These are phyloP conservation scores for Chaunax sp. DNA, from an alignment of 2,797 vertebrate genomes.

Conservation along the genomic window DNA sequence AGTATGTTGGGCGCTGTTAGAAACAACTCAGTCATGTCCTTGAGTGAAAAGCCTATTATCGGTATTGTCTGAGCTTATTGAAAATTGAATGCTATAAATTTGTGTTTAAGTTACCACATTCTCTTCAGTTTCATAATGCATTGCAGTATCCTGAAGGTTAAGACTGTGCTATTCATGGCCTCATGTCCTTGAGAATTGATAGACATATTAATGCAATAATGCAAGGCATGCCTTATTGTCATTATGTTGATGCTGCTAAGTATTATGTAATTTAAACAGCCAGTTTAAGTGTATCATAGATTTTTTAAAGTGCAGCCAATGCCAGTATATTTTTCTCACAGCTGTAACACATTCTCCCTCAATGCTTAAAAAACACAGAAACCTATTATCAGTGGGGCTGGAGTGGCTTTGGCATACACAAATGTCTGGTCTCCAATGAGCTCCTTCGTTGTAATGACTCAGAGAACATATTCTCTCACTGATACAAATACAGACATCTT, in stretches of 20 bases:
- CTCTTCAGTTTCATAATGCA: conserved; percentile 9
- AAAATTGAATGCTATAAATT: no score
- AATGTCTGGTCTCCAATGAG: background rate
- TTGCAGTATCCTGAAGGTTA: conserved; percentile 4
- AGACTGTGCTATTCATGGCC: no score
- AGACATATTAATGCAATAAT: conserved; percentile 33
- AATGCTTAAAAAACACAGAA: conserved; percentile 6
- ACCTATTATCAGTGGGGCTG: background rate
- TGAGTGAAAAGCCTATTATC: no score
- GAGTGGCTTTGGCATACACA: background rate
- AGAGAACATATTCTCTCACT: background rate
- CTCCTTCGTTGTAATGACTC: conserved; percentile 6
- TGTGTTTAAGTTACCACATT: no score
- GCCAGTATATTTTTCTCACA: background rate
- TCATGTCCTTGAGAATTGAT: conserved; percentile 25
- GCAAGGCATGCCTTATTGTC: background rate
- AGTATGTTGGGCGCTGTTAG: no score
- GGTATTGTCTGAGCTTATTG: no score
- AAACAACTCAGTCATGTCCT: no score
- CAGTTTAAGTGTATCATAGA: conserved; percentile 2
- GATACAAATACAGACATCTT: background rate
- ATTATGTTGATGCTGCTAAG: conserved; percentile 7
- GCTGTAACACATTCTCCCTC: background rate
- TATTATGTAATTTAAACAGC: conserved; percentile 16
- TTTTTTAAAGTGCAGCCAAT: background rate